A percentile compares a stretch with the other conserved stretches of the same genome.
phyloP scores from a whole-genome alignment of 2,113 vertebrate genomes.

The Sciurus niger region DNA sequence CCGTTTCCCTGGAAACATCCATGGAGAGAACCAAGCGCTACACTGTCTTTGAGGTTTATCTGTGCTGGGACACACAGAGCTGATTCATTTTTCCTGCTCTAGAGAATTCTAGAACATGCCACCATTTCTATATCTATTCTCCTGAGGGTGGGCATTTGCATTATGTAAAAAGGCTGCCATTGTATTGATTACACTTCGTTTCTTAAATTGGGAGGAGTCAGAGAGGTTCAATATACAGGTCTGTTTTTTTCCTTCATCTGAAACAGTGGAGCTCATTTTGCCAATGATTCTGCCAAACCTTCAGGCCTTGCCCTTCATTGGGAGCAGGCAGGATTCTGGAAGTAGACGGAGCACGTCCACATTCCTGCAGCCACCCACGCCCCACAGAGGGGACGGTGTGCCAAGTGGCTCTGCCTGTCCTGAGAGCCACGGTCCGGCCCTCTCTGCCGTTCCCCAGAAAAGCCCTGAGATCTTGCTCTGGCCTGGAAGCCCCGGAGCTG shows the following conservation, averaged over 20 bases:
- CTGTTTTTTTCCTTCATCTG: neutral
- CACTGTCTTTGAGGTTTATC: neutral
- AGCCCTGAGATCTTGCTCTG: neutral
- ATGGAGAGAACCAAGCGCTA: conserved; percentile 4
- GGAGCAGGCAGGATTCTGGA: neutral
- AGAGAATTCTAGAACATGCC: conserved; percentile 31
- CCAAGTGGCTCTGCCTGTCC: neutral
- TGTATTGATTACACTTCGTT: neutral
- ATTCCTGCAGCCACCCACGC: neutral
- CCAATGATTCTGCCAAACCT: neutral
- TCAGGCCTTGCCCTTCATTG: neutral
- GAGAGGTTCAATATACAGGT: neutral
- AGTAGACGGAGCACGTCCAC: neutral
- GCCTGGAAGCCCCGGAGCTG: neutral
- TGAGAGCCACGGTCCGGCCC: neutral
- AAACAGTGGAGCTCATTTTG: neutral
- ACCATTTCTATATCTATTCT: neutral
- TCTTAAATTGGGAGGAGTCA: neutral
- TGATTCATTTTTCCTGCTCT: neutral
- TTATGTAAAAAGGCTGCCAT: neutral
- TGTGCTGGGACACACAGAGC: neutral
- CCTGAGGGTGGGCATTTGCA: neutral
- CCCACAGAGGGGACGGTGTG: too few relatives aligned
- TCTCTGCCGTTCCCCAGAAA: neutral
- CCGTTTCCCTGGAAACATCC: conserved; percentile 25